A percentile compares a stretch with the other conserved stretches of the same genome.
These are phyloP conservation scores for Branchipolynoe longqiensis DNA, from an alignment of 2,888 invertebrate species.

Conservation along the genomic window DNA sequence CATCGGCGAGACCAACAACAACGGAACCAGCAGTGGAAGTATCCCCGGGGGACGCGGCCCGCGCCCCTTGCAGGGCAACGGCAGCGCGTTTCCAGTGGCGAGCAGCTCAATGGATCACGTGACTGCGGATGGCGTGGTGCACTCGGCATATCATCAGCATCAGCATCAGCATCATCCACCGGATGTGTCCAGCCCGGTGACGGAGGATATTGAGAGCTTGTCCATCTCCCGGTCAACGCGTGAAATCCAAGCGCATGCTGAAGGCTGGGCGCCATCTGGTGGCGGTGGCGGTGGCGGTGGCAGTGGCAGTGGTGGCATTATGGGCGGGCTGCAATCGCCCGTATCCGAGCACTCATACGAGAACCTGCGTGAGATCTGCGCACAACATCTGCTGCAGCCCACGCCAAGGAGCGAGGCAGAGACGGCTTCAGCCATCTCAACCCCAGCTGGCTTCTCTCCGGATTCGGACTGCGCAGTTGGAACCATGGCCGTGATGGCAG, in stretches of 20 bases:
- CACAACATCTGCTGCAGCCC: background rate
- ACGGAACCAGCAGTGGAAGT: background rate
- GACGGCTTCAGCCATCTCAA: conserved; percentile 20
- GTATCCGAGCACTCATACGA: conserved; percentile 31
- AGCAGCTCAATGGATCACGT: conserved; percentile 21
- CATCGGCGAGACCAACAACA: background rate
- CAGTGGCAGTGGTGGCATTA: background rate
- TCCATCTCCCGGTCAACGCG: conserved; percentile 35
- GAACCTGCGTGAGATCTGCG: conserved; percentile 6
- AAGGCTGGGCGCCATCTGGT: conserved; percentile 17
- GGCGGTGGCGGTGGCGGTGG: background rate
- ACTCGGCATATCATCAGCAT: background rate
- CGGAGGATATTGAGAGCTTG: background rate
- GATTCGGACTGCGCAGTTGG: background rate
- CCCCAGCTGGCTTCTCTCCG: conserved; percentile 36
- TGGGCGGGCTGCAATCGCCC: background rate
- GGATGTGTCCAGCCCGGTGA: background rate
- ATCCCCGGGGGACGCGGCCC: conserved; percentile 24
- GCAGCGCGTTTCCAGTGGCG: background rate
- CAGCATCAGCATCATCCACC: no score
- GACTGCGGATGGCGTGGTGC: background rate
- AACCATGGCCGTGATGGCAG: background rate
- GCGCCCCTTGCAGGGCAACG: conserved; percentile 46
- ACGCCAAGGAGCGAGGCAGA: conserved; percentile 24
- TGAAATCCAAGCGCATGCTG: conserved; percentile 18